Evolutionary conservation across 2,888 invertebrate species (phyloP), one percentile per base, ranked within the genome.

Genomic region (Phlogophora meticulosa): DNA sequence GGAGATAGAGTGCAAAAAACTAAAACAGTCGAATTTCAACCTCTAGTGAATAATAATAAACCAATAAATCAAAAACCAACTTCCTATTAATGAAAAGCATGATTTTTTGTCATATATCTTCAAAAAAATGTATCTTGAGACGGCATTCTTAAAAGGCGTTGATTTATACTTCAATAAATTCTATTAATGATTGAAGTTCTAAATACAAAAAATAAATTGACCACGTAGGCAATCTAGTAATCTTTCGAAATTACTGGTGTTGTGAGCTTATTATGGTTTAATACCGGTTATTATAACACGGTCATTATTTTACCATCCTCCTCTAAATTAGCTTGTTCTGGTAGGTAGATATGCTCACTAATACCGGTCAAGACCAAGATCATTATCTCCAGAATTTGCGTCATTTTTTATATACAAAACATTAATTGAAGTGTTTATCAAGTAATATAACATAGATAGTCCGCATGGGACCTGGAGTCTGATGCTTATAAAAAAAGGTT

Each of bases 361-460:
- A 40, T 40, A 13, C 15, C 7, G 40, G 48, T 58, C 34, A 58
- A 67, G 57, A 57, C 3, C 48, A 48, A 67, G 48, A 36, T 48
- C 13, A n/a, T 36, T 36, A 48, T 17, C 7, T 24, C 1, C 11
- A 32, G 40, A 63, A 34, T 42, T 46, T 20, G 10, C n/a, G 10
- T 28, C 2, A 17, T 22, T 52, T 0, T 15, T 63, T 49, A 17
- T 7, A 34, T 15, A 58, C 13, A 38, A 64, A 36, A 10, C 9
- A 36, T 36, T 15, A 38, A 45, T 53, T 43, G 49, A 4, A 13
- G 4, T 34, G 10, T 36, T 2, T 49, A 36, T 4, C n/a, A 15
- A n/a, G 4, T n/a, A 42, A 40, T 9, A 7, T 17, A 22, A 24
- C 13, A 24, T 28, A 32, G n/a, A 28, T 17, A 40, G 10, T n/a